A percentile compares a stretch with the other conserved stretches of the same genome.
These are phyloP conservation scores for Nibea albiflora DNA, from an alignment of 2,113 vertebrate genomes.

Conservation along the genomic window DNA sequence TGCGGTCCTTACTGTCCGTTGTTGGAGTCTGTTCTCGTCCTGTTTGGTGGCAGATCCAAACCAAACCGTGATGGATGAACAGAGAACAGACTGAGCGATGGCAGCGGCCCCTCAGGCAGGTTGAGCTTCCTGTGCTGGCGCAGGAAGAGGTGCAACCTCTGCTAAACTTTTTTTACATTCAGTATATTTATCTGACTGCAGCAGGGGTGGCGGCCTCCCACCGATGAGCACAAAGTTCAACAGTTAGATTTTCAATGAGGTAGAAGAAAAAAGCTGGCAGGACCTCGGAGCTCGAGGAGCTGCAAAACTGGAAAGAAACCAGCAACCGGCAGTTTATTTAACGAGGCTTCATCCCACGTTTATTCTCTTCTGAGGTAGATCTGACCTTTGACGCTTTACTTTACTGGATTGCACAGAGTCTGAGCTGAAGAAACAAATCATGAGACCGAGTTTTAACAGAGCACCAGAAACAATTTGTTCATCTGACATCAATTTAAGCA, in stretches of 20 bases:
- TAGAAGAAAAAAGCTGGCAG: slow-evolving; percentile 35
- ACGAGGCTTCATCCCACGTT: slow-evolving; percentile 9
- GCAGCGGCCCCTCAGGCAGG: too few species aligned
- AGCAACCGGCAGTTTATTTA: slow-evolving; percentile 11
- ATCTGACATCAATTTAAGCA: background rate
- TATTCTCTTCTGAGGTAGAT: background rate
- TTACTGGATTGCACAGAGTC: background rate
- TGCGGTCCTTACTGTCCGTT: too few species aligned
- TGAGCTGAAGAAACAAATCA: background rate
- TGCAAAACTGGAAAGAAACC: slow-evolving; percentile 31
- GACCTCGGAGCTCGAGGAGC: slow-evolving; percentile 1
- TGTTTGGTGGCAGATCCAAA: too few species aligned
- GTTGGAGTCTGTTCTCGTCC: too few species aligned
- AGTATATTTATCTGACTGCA: background rate
- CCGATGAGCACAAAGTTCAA: background rate
- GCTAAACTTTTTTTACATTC: background rate
- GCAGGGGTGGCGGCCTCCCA: background rate
- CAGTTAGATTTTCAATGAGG: slow-evolving; percentile 31
- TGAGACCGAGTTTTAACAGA: background rate
- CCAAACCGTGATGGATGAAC: too few species aligned
- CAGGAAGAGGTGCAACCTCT: too few species aligned
- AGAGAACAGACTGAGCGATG: too few species aligned
- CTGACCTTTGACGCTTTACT: slow-evolving; percentile 7
- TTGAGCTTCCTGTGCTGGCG: too few species aligned
- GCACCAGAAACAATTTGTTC: background rate